Conservation (phyloP, 2,113 vertebrate species). For the Amphiprion percula region DNA sequence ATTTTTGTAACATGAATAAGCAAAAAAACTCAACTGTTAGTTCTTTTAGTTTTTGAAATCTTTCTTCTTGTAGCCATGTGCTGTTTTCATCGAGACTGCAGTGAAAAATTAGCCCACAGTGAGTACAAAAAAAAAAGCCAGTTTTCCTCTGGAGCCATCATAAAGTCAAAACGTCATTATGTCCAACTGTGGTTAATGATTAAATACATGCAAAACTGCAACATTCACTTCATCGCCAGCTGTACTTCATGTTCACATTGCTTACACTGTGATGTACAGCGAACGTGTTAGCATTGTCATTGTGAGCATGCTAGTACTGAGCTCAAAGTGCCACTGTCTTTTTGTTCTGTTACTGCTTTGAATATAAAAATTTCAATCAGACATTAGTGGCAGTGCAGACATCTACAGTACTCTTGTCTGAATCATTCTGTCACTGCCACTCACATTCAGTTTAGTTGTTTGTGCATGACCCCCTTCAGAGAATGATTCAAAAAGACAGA, state of each 20-base stretch:
- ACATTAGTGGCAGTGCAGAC: slow-evolving; percentile 8
- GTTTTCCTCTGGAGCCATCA: background rate
- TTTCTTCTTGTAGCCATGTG: no score
- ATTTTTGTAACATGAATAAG: no score
- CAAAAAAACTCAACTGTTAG: no score
- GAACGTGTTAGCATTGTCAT: background rate
- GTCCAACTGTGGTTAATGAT: background rate
- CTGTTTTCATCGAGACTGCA: no score
- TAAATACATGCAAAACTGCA: background rate
- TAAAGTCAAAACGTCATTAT: background rate
- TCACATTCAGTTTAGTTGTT: slow-evolving; percentile 26
- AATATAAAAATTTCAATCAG: slow-evolving; percentile 23
- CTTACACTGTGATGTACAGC: no score
- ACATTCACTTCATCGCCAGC: background rate
- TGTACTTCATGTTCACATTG: background rate
- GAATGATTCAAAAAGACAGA: slow-evolving; percentile 32
- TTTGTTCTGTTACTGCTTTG: background rate
- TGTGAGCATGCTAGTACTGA: background rate
- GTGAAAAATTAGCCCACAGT: no score
- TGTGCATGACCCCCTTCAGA: background rate
- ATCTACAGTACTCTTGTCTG: background rate
- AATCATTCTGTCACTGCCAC: background rate
- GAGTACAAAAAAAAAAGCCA: no score
- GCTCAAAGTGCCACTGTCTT: background rate
- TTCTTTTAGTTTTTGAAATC: no score